These are phyloP conservation scores for Acrocephalus kingi DNA, from an alignment of 2,113 vertebrate genomes.

Conservation along the genomic window DNA sequence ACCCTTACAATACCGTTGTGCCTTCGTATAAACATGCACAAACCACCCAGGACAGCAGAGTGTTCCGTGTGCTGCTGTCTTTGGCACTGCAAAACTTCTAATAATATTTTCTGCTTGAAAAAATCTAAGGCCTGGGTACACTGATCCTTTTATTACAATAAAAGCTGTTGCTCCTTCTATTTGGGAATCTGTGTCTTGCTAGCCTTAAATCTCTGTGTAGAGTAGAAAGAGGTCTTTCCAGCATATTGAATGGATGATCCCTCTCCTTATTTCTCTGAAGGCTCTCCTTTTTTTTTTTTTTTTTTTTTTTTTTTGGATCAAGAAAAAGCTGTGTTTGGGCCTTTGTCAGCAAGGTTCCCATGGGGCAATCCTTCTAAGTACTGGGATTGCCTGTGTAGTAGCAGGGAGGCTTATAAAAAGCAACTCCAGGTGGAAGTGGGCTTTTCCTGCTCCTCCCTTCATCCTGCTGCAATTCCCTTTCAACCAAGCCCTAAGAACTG, in stretches of 20 bases:
- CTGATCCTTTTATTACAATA: background rate
- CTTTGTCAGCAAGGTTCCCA: background rate
- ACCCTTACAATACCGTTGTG: background rate
- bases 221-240: background rate
- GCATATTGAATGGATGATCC: background rate
- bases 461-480: background rate
- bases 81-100: background rate
- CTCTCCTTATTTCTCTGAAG: background rate
- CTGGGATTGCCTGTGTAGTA: background rate
- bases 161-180: background rate
- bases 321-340: background rate
- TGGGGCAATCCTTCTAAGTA: background rate
- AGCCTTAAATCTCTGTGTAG: background rate
- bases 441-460: slow-evolving; percentile 38
- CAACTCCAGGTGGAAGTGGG: slow-evolving; percentile 28
- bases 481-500: background rate
- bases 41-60: background rate
- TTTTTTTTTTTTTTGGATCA: background rate
- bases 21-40: background rate
- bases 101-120: background rate
- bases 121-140: background rate
- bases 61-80: background rate
- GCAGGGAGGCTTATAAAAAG: background rate
- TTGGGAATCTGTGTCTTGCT: background rate
- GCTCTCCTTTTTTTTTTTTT: background rate